Evolutionary conservation across 1,140 invertebrate genomes (phyloP), one percentile per base, ranked within the genome.

Genomic region (Nilaparvata lugens): DNA sequence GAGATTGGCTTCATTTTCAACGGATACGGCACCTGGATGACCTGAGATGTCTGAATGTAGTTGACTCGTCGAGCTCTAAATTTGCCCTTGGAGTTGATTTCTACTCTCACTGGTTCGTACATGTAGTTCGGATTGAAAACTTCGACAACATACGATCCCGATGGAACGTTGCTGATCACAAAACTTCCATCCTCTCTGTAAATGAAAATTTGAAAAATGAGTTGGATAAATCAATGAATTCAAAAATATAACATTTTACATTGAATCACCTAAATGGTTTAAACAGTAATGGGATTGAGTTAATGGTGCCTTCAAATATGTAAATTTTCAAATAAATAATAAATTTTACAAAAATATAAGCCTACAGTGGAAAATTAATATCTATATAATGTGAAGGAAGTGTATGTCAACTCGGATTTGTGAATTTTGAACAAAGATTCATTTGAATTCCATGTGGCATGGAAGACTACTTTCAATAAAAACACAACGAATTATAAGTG

Each of bases 1-100:
- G 84, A 84, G 31, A 89, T 65, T 4, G 91, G 81, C 70, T 91
- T 91, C 76, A 98, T 84, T 72, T 88, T 85, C 53, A 98, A 76
- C 14, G 95, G 95, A 75, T 98, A 97, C 2, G 88, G 83, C 52
- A 97, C 82, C 77, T 93, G 91, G 63, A 88, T 82, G 0, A 93
- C 83, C 73, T 89, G 82, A 1, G 88, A 88, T 0, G 92, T 91
- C 73, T 98, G 95, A 56, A 99, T 85, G 68, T 93, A 85, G 75
- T 98, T 98, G 0, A 99, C 87, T 78, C 90, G 93, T 52, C 97
- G 79, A 0, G 95, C 95, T 64, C 97, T 81, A 64, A 91, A 93
- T 76, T 98, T 99, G 21, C 97, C 97, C 73, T 95, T 96, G 0
- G 87, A 89, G 71, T 93, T 97, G 52, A 98, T 95, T 76, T 98